A percentile compares a stretch with the other conserved stretches of the same genome.
These are phyloP conservation scores for Lochmaea crataegi DNA, from an alignment of 2,888 invertebrate species.

Conservation along the genomic window DNA sequence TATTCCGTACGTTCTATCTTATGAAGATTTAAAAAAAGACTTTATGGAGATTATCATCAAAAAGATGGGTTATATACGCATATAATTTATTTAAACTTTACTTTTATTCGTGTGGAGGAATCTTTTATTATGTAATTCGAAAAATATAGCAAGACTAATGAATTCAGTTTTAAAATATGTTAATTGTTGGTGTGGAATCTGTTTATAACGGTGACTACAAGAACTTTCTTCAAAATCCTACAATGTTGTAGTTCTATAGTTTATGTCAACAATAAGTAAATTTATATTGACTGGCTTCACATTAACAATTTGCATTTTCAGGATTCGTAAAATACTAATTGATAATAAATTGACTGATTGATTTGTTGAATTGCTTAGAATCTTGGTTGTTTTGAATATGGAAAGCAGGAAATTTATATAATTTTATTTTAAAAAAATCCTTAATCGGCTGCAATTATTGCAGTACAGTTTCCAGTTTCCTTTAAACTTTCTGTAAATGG, in stretches of 20 bases:
- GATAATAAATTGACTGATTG: too few species aligned
- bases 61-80: neutral
- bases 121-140: slow-evolving; percentile 1
- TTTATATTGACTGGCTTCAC: neutral
- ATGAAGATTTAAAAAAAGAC: neutral
- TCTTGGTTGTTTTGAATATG: too few species aligned
- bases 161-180: neutral
- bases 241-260: neutral
- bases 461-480: too few species aligned
- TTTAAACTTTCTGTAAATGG: too few species aligned
- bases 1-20: neutral
- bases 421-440: too few species aligned
- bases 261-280: neutral
- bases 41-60: slow-evolving; percentile 1
- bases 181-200: slow-evolving; percentile 3
- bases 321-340: neutral
- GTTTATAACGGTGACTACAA: neutral
- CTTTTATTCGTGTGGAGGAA: neutral
- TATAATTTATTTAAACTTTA: slow-evolving; percentile 2
- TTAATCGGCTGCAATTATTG: too few species aligned
- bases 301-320: neutral
- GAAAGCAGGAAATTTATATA: too few species aligned
- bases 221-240: neutral
- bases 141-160: neutral
- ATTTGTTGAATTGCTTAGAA: too few species aligned